Evolutionary conservation across 2,888 invertebrate species (phyloP), one percentile per base, ranked within the genome.

Genomic region (Eilema depressum): DNA sequence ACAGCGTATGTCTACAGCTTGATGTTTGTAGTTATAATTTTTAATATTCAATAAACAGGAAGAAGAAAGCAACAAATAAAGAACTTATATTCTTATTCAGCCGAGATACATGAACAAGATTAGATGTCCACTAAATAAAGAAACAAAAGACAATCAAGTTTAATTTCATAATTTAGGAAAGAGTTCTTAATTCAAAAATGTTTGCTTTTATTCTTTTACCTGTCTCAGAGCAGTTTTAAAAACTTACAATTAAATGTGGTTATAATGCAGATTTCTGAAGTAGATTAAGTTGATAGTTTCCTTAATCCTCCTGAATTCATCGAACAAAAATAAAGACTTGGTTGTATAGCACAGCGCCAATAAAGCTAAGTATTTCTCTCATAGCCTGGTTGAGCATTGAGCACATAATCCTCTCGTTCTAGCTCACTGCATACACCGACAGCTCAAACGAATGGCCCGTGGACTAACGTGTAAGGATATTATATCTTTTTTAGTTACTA

Each of bases 381-480:
- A 61, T 62, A 69, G 64, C 60, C 53, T 12, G 25, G 33, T 53
- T 28, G 70, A 60, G 69, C 63, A 69, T 17, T 26, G 25, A 63
- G 67, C 75, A 66, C 80, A 67, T 80, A 80, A 80, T 75, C 80
- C 77, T 65, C 66, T 69, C 70, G 68, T 78, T 82, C 77, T 76
- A 74, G 61, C 72, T 63, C 62, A 71, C 59, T 77, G 76, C 69
- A 73, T 70, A 71, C 74, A 80, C 75, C 74, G 67, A 75, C 70
- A 78, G 81, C 74, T 80, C 70, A 74, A 80, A 78, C 75, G 26
- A 78, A 71, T 72, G 71, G 67, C 25, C 73, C 70, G 69, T 80
- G 66, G 70, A 74, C 71, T 71, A 71, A 74, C 70, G 61, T 72
- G 66, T 62, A 74, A 72, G 73, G 70, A 67, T 71, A 69, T 66